These are phyloP conservation scores for Chrysolina oricalcia DNA, from an alignment of 2,888 invertebrate species.

Conservation along the genomic window DNA sequence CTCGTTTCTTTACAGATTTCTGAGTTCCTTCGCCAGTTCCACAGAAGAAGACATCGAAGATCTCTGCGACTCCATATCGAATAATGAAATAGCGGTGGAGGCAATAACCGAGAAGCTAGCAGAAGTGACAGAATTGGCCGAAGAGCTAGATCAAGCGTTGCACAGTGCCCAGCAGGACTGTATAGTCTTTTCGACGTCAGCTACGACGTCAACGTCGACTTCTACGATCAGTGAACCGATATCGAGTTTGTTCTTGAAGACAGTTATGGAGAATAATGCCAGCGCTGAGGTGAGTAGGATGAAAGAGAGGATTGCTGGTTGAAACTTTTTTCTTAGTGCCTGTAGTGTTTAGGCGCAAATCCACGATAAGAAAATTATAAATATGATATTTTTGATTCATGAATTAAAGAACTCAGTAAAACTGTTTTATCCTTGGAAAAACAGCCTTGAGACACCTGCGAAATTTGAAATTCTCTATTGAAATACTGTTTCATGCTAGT, in stretches of 20 bases:
- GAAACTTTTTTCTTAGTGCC: not conserved
- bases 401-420: too few relatives aligned
- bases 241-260: conserved; percentile 44
- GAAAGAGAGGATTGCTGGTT: conserved; percentile 2
- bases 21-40: conserved; percentile 44
- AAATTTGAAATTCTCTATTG: too few relatives aligned
- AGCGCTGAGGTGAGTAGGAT: conserved; percentile 54
- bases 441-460: too few relatives aligned
- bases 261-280: conserved; percentile 53
- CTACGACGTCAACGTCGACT: conserved; percentile 54
- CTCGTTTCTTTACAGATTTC: conserved; percentile 43
- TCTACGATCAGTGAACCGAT: conserved; percentile 46
- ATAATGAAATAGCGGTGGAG: conserved; percentile 78
- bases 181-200: conserved; percentile 60
- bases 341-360: too few relatives aligned
- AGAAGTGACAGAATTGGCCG: conserved; percentile 80
- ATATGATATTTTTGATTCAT: too few relatives aligned
- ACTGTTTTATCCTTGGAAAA: too few relatives aligned
- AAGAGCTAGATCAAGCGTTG: conserved; percentile 78
- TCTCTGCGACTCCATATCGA: conserved; percentile 59
- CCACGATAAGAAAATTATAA: too few relatives aligned
- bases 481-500: too few relatives aligned
- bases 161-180: conserved; percentile 73
- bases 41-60: conserved; percentile 53
- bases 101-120: conserved; percentile 79